Base-by-base conservation (phyloP, 2,797 vertebrate species). In the Aldrovandia affinis region DNA sequence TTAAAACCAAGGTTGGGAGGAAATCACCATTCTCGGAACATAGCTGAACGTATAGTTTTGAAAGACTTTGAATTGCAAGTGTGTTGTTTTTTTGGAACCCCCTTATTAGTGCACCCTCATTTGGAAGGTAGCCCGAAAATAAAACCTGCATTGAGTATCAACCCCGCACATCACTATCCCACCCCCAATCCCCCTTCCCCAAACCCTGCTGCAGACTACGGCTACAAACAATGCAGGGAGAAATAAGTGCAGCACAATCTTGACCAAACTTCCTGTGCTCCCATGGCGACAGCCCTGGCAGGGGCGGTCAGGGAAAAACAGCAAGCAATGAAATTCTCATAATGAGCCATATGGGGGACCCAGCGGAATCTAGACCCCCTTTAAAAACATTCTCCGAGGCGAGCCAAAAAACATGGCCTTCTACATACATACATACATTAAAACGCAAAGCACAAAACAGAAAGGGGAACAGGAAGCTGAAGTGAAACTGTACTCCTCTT, bases 231-330 rank as follows among this genome's bases (percentile, higher is more conserved):
- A 79, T 54, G 57, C 22, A 47, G 33, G 57, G 7, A 54, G 30
- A 42, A 59, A 61, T 83, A 47, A 83, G 65, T 3, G 30, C 77
- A 28, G 52, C 81, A 33, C 73, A 86, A 83, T 86, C 81, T 78
- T 79, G 61, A 83, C 50, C n/a, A 44, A 36, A 83, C 77, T 83
- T 73, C 28, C 55, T 54, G 78, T 54, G 82, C 82, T 85, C 65
- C 81, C 78, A 86, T 84, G 80, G 86, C 28, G 83, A 85, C 30
- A 22, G n/a, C 55, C 57, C 79, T 59, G 55, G n/a, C 22, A 50
- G 7, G 33, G 52, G 81, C 47, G 68, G 73, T 9, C 39, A 44
- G 73, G 42, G 57, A 22, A 63, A 70, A 63, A 79, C 52, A 25
- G 44, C 65, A 73, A 47, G 42, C 73, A 55, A 59, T 81, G 65